These are phyloP conservation scores for Aphelenchoides avenae DNA, from an alignment of 1,140 invertebrate species.

Conservation along the genomic window DNA sequence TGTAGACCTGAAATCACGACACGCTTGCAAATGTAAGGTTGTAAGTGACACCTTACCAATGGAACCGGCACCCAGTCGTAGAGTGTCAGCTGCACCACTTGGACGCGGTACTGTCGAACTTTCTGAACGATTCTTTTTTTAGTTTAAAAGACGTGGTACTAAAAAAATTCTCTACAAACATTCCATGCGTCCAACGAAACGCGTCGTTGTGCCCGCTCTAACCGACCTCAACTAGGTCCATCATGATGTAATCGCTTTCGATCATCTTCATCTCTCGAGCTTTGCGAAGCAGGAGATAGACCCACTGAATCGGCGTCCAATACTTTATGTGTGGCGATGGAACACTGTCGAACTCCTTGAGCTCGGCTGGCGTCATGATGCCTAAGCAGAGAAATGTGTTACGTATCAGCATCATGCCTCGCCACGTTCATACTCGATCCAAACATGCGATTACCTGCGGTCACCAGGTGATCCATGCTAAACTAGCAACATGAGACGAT, in stretches of 20 bases:
- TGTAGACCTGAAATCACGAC: conserved; percentile 38
- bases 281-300: conserved; percentile 43
- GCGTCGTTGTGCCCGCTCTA: conserved; percentile 3
- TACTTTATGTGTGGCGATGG: conserved; percentile 47
- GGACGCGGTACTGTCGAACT: conserved; percentile 49
- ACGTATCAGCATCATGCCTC: too few species aligned
- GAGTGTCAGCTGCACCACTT: conserved; percentile 50
- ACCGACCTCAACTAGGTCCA: conserved; percentile 40
- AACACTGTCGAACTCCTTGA: conserved; percentile 47
- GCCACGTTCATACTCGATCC: too few species aligned
- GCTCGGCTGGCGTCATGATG: conserved; percentile 53
- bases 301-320: conserved; percentile 56
- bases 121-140: conserved; percentile 48
- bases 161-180: conserved; percentile 2
- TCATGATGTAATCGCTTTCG: conserved; percentile 47
- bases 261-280: conserved; percentile 48
- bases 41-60: conserved; percentile 28
- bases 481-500: too few species aligned
- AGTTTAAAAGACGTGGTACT: background rate
- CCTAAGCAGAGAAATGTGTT: conserved; percentile 21
- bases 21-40: conserved; percentile 17
- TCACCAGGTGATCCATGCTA: conserved; percentile 53
- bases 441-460: too few species aligned
- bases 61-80: conserved; percentile 56
- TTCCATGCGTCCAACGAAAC: background rate